Percentiles rank a stretch among this genome's conserved stretches.
These are phyloP conservation scores for Tympanoctomys barrerae DNA, from an alignment of 2,797 vertebrate genomes.

Conservation along the genomic window DNA sequence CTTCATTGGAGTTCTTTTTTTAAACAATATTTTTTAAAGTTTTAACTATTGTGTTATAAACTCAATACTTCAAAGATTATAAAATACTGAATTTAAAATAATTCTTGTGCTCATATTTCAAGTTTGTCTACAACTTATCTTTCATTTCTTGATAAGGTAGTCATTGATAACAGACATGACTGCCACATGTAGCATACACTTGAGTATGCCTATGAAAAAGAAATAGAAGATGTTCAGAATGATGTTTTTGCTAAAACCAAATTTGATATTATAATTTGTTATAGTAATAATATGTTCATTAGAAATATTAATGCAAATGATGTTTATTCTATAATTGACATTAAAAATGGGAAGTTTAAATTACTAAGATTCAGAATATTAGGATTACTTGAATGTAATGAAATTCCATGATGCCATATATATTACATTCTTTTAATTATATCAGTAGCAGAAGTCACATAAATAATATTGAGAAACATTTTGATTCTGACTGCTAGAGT, in stretches of 20 bases:
- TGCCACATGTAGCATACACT: not conserved
- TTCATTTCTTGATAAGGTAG: not conserved
- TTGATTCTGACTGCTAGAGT: not conserved
- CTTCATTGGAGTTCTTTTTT: not conserved
- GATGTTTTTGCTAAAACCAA: not conserved
- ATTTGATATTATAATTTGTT: not conserved
- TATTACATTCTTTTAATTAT: not conserved
- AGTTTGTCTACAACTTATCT: not conserved
- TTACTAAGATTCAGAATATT: not conserved
- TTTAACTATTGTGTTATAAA: not conserved
- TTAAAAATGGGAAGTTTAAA: not conserved
- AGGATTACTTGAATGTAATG: not conserved
- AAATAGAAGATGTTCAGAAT: not conserved
- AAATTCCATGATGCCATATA: not conserved
- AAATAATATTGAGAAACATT: not conserved
- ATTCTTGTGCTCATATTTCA: not conserved
- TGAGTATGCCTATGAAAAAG: not conserved
- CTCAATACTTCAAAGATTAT: not conserved
- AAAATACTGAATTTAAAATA: slow-evolving; percentile 19
- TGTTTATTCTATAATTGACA: not conserved
- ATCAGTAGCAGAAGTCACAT: not conserved
- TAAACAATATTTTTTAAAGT: not conserved
- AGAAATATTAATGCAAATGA: not conserved
- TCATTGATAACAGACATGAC: not conserved
- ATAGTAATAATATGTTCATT: not conserved